These are phyloP conservation scores for Odontomyia ornata DNA, from an alignment of 2,888 invertebrate species.

Conservation along the genomic window DNA sequence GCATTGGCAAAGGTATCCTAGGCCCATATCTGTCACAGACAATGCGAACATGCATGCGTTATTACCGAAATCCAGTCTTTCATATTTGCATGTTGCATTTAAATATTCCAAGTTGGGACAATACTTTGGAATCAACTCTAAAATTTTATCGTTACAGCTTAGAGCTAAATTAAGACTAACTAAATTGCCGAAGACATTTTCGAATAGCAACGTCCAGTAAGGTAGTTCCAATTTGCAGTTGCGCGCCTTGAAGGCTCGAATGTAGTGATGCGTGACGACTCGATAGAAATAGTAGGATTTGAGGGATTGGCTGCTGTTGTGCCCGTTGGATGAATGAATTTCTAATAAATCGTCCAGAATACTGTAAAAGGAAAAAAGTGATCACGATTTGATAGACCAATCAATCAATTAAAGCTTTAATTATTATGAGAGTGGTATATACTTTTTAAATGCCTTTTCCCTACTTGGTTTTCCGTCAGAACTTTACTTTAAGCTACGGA, in stretches of 20 bases:
- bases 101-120: constrained; percentile 50
- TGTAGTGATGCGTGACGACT: constrained; percentile 42
- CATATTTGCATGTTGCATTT: constrained; percentile 51
- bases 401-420: no score
- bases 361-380: constrained; percentile 34
- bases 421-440: background rate
- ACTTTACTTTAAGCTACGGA: no score
- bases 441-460: background rate
- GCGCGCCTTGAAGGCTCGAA: constrained; percentile 47
- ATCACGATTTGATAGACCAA: no score
- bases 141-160: constrained; percentile 51
- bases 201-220: constrained; percentile 49
- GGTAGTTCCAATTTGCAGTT: constrained; percentile 47
- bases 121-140: constrained; percentile 49
- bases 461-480: no score
- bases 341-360: constrained; percentile 48
- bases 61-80: constrained; percentile 46
- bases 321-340: constrained; percentile 42
- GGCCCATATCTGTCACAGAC: constrained; percentile 49
- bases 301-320: constrained; percentile 38
- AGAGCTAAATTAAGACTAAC: constrained; percentile 49
- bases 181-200: constrained; percentile 47
- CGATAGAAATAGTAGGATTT: constrained; percentile 49
- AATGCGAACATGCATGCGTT: constrained; percentile 51
- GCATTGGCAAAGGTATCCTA: constrained; percentile 48